phyloP scores from a whole-genome alignment of 2,888 invertebrate genomes.

The Eueremaeus valkanovi region DNA sequence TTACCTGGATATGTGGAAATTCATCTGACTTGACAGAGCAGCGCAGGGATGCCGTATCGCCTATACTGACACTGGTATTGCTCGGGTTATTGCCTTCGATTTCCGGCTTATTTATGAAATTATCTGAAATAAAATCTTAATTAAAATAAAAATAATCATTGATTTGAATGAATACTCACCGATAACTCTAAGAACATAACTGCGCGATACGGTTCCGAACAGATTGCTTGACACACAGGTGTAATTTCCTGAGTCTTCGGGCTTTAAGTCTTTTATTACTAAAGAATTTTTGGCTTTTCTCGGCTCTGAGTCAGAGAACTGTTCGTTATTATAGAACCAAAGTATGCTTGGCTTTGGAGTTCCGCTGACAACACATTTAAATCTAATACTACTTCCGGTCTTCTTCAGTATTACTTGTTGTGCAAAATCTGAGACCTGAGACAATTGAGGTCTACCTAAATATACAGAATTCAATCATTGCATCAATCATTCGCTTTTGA shows the following conservation, averaged over 20 bases:
- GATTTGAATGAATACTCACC: conserved; percentile 41
- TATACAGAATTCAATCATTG: no score
- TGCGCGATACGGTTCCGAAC: conserved; percentile 40
- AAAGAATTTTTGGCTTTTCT: conserved; percentile 43
- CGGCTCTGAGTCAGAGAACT: conserved; percentile 40
- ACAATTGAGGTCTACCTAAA: conserved; percentile 43
- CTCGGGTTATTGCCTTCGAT: conserved; percentile 35
- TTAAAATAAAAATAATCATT: background rate
- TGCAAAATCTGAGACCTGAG: conserved; percentile 40
- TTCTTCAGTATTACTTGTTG: conserved; percentile 40
- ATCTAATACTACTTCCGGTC: conserved; percentile 44
- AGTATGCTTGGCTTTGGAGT: conserved; percentile 44
- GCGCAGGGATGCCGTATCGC: conserved; percentile 55
- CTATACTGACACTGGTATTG: conserved; percentile 51
- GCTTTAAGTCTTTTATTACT: conserved; percentile 42
- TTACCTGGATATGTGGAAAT: conserved; percentile 54
- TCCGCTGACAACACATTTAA: conserved; percentile 47
- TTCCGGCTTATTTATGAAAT: conserved; percentile 41
- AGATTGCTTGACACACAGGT: conserved; percentile 43
- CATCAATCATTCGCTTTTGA: no score
- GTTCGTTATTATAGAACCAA: conserved; percentile 47
- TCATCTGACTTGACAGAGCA: conserved; percentile 55
- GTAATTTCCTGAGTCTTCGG: conserved; percentile 45
- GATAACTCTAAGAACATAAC: conserved; percentile 44
- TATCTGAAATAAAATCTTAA: no score